phyloP scores from a whole-genome alignment of 2,888 invertebrate species.

The Drymonia ruficornis region DNA sequence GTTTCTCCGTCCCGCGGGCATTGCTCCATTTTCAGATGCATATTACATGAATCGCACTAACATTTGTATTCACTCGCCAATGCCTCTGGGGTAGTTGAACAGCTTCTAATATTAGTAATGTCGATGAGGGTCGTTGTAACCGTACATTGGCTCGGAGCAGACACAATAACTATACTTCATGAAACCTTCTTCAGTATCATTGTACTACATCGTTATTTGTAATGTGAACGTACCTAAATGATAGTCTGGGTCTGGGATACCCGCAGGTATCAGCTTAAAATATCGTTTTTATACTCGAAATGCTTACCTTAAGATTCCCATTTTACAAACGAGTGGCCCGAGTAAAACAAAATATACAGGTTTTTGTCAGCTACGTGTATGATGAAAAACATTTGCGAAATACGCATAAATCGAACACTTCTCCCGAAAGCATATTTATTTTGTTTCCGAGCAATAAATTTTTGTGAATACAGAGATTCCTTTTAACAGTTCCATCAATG shows the following conservation, averaged over 20 bases:
- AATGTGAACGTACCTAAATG: background rate
- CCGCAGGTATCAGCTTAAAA: background rate
- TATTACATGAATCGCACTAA: constrained; percentile 31
- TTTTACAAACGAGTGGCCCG: background rate
- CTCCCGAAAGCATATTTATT: constrained; percentile 17
- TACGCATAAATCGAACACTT: background rate
- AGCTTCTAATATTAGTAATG: constrained; percentile 12
- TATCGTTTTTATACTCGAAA: background rate
- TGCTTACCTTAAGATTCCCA: background rate
- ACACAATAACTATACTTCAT: background rate
- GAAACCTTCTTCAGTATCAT: background rate
- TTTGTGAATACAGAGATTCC: constrained; percentile 23
- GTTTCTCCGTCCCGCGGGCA: constrained; percentile 10
- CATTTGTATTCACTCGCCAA: constrained; percentile 23
- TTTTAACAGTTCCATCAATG: constrained; percentile 37
- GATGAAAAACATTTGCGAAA: background rate
- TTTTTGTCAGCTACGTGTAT: background rate
- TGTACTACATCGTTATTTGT: background rate
- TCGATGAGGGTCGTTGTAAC: background rate
- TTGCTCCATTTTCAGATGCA: constrained; percentile 27
- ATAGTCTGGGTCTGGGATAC: background rate
- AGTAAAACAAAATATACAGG: background rate
- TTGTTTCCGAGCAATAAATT: constrained; percentile 28
- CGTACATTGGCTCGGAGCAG: background rate
- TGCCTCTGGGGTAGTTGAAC: constrained; percentile 25